Evolutionary conservation across 2,113 vertebrate genomes (phyloP).

Genomic region (Thomomys bottae): DNA sequence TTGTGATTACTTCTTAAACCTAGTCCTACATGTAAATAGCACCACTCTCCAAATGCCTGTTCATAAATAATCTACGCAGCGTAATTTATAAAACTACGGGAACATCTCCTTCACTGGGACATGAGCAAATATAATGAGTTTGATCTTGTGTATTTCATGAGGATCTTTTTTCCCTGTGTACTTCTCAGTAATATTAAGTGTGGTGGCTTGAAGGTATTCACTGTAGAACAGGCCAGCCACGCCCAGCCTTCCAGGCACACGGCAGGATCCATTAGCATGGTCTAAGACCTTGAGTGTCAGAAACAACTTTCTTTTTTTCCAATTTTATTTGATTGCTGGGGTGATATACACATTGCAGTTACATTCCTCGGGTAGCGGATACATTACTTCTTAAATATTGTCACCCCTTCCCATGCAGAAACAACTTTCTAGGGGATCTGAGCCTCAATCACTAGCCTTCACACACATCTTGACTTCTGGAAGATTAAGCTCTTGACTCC

Average conservation of each 20-base stretch:
- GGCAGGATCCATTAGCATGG: rapidly evolving
- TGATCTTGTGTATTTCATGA: not conserved
- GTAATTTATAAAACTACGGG: not conserved
- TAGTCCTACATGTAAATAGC: not conserved
- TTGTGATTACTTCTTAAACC: not conserved
- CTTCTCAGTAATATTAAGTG: no score
- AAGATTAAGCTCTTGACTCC: not conserved
- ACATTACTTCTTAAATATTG: no score
- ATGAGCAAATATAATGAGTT: not conserved
- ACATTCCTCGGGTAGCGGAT: no score
- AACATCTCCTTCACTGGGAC: not conserved
- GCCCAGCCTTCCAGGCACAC: rapidly evolving
- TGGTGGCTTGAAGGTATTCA: not conserved
- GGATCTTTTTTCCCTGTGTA: rapidly evolving
- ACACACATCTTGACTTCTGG: not conserved
- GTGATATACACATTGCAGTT: no score
- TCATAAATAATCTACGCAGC: no score
- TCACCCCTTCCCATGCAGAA: no score
- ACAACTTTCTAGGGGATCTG: not conserved
- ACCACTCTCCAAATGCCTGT: not conserved
- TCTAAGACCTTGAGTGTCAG: rapidly evolving
- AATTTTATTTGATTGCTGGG: no score
- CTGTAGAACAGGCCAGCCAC: rapidly evolving
- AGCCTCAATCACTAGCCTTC: not conserved
- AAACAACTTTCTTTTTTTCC: no score